These are phyloP conservation scores for Heliconius erato DNA, from an alignment of 2,888 invertebrate genomes.

Conservation along the genomic window DNA sequence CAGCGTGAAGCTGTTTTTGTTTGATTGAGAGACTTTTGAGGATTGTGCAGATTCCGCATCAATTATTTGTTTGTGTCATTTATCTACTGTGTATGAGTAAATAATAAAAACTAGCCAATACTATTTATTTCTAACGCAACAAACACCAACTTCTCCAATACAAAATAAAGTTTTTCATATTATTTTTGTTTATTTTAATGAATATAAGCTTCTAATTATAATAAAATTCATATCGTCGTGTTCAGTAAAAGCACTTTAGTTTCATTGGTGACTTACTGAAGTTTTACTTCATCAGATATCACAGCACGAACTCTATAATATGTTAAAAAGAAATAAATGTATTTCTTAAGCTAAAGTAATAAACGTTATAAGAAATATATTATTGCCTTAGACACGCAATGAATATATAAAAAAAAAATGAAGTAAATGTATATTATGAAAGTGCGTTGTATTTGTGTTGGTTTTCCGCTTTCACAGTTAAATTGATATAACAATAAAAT, in stretches of 20 bases:
- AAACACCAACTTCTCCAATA: too few species aligned
- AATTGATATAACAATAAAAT: neutral
- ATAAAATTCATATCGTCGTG: neutral
- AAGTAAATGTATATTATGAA: conserved; percentile 11
- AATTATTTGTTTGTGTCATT: too few species aligned
- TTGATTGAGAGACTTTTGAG: too few species aligned
- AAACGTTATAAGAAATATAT: conserved; percentile 45
- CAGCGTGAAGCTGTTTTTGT: too few species aligned
- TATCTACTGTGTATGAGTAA: too few species aligned
- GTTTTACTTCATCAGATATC: neutral
- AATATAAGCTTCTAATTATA: neutral
- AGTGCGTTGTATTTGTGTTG: neutral
- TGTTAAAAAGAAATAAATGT: conserved; percentile 34
- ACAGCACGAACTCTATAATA: conserved; percentile 7
- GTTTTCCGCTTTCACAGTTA: neutral
- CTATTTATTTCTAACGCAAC: too few species aligned
- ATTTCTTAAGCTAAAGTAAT: conserved; percentile 44
- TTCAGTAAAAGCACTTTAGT: neutral
- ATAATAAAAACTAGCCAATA: too few species aligned
- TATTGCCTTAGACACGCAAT: conserved; percentile 46
- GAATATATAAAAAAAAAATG: conserved; percentile 35
- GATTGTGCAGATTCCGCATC: too few species aligned
- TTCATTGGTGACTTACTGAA: neutral
- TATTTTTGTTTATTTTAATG: neutral
- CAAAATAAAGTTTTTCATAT: too few species aligned